A percentile compares a stretch with the other conserved stretches of the same genome.
Evolutionary conservation across 2,888 invertebrate species (phyloP).

Genomic region (Cheilosia scutellata): DNA sequence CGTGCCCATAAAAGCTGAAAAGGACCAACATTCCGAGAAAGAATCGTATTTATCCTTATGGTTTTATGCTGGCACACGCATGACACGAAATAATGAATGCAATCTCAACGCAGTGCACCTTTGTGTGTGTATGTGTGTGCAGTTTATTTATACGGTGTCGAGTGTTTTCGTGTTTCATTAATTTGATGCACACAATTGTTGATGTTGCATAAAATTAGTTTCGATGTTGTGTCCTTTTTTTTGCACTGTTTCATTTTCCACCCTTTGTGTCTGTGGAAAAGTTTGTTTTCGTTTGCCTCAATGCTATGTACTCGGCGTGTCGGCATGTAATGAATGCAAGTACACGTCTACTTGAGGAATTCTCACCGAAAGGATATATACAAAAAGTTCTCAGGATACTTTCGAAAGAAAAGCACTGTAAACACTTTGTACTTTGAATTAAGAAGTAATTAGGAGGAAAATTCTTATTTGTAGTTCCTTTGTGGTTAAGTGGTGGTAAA

Average conservation of each 20-base stretch:
- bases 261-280: constrained; percentile 2
- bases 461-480: constrained; percentile 21
- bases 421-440: constrained; percentile 53
- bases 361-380: not conserved
- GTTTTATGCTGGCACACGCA: constrained; percentile 17
- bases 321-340: constrained; percentile 10
- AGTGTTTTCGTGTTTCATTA: constrained; percentile 71
- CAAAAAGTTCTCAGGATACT: constrained; percentile 41
- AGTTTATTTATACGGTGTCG: constrained; percentile 48
- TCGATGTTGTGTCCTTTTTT: constrained; percentile 15
- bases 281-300: constrained; percentile 22
- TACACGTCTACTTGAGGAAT: not conserved
- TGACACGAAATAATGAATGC: not conserved
- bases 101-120: not conserved
- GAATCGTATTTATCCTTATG: constrained; percentile 18
- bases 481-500: constrained; percentile 4
- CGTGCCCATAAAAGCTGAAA: not conserved
- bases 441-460: constrained; percentile 60
- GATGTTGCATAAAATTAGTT: constrained; percentile 53
- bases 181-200: constrained; percentile 46
- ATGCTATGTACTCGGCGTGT: not conserved
- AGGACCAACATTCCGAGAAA: constrained; percentile 22
- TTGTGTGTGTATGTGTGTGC: not conserved
- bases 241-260: not conserved
- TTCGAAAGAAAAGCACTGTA: constrained; percentile 60